Conservation (phyloP, 2,113 vertebrate species). For the Arenaria interpres region DNA sequence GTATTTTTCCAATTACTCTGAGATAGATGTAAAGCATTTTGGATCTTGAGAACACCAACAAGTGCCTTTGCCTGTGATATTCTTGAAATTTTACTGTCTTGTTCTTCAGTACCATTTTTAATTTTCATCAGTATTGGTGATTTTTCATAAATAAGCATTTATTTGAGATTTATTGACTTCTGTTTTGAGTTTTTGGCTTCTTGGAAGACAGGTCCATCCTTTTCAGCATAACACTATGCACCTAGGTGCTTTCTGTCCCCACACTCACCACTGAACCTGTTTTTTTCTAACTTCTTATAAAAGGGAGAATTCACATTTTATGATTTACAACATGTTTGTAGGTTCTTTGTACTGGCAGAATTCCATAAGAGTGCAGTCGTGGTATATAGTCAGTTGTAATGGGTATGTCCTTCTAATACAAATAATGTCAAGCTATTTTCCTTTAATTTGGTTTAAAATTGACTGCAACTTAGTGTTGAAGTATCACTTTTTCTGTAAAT, state of each 20-base stretch:
- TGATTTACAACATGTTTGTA: neutral
- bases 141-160: neutral
- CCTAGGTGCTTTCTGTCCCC: neutral
- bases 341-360: neutral
- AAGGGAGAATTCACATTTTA: neutral
- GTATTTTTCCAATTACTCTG: neutral
- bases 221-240: neutral
- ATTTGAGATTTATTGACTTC: neutral
- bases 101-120: neutral
- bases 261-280: neutral
- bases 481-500: neutral
- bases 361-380: fast-evolving
- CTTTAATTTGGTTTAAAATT: neutral
- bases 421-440: neutral
- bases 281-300: neutral
- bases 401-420: neutral
- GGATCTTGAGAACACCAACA: neutral
- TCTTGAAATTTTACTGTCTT: neutral
- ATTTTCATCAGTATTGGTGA: neutral
- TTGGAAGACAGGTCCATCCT: neutral
- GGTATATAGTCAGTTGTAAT: neutral
- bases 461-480: fast-evolving
- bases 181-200: neutral
- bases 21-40: neutral
- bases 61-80: neutral